Evolutionary conservation across 2,888 invertebrate genomes (phyloP).

Genomic region (Onchidella celtica): DNA sequence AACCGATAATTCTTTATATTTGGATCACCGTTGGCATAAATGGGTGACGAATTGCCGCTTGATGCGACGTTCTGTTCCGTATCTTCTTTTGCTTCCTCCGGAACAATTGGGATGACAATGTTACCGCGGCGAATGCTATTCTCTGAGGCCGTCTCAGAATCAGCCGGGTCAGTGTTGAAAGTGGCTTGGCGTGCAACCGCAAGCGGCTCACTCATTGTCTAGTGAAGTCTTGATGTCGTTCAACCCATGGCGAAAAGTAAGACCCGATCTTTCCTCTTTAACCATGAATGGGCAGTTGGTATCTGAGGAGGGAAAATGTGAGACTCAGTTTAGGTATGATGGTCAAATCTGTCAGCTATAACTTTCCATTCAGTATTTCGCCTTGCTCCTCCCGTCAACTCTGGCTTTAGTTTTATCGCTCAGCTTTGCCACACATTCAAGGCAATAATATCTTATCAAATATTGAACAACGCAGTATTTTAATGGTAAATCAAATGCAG

Average conservation of each 20-base stretch:
- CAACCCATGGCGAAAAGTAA: background rate
- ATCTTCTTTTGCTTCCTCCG: background rate
- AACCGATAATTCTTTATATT: background rate
- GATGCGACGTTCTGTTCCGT: background rate
- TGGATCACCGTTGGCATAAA: background rate
- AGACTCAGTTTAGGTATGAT: no score
- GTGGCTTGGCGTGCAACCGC: slow-evolving; percentile 52
- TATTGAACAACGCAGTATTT: no score
- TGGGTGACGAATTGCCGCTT: background rate
- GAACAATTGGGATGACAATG: slow-evolving; percentile 52
- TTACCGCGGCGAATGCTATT: slow-evolving; percentile 50
- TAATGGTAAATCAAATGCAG: no score
- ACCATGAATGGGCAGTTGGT: background rate
- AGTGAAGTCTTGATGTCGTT: background rate
- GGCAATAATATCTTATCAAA: no score
- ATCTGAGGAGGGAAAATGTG: no score
- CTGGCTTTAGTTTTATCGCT: no score
- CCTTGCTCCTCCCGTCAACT: no score
- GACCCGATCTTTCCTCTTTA: background rate
- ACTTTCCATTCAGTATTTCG: no score
- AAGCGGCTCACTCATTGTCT: slow-evolving; percentile 25
- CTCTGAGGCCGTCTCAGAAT: slow-evolving; percentile 23
- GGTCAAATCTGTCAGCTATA: no score
- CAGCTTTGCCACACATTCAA: no score
- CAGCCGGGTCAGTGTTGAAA: slow-evolving; percentile 61